Evolutionary conservation across 2,113 vertebrate species (phyloP), one percentile per base, ranked within the genome.

Genomic region (Takifugu flavidus): DNA sequence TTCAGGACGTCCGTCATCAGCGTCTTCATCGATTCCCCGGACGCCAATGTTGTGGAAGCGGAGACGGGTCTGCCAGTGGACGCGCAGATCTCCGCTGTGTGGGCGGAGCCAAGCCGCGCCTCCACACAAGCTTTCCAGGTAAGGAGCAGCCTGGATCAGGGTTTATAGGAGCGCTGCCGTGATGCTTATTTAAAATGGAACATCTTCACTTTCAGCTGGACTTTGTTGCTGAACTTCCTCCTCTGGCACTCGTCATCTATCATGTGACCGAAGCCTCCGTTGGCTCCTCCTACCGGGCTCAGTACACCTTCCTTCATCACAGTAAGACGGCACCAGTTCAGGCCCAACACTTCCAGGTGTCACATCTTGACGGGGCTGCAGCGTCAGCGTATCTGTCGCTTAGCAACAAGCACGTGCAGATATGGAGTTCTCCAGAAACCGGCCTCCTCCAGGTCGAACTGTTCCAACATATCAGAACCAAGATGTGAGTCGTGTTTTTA

Each of bases 391-490:
- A 82, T 20, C 74, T 96, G 73, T 83, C 71, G 3, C 78, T 98
- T 13, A 92, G 94, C 79, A 98, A 95, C 75, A 59, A 87, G 25
- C 92, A 93, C 39, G 13, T 96, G 59, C 89, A 92, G 52, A 78
- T 95, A 6, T 92, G 87, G 84, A 91, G 93, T 78, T 92, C 91
- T 25, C 68, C 79, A 0, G 75, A 77, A 29, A 91, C 91, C 3
- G 96, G 96, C 27, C 89, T 98, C 49, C 56, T 98, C 65, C 90
- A 98, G 94, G 96, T 97, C 11, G 25, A 61, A n/a, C 12, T 8
- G 20, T 20, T 20, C 20, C 20, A 20, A 20, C 20, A 20, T 50
- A 5, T 45, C 11, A 2, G 12, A 3, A 4, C 25, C 26, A 7
- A 39, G 13, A 13, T 12, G 5, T 14, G 6, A 28, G 6, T 3